Percentiles rank a stretch among this genome's conserved stretches.
Conservation (phyloP, 2,797 vertebrate species). For the Erethizon dorsatum region DNA sequence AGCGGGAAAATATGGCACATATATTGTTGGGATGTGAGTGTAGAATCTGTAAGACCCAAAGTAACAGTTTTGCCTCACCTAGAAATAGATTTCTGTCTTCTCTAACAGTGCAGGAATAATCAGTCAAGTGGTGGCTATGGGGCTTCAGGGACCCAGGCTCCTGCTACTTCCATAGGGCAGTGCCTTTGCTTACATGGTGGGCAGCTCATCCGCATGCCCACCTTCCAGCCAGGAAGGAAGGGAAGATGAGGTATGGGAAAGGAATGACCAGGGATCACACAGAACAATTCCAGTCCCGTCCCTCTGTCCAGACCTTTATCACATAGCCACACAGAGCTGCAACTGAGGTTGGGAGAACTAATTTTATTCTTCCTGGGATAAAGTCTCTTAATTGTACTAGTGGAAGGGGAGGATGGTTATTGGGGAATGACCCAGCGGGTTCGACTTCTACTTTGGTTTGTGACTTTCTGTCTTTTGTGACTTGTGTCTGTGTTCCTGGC, state of each 20-base stretch:
- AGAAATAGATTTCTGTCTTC: constrained; percentile 9
- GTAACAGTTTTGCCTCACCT: neutral
- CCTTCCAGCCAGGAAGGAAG: neutral
- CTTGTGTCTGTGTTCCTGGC: neutral
- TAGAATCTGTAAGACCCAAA: neutral
- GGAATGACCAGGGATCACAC: neutral
- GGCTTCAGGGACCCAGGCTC: neutral
- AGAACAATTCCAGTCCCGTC: neutral
- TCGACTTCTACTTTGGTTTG: neutral
- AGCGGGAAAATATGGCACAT: neutral
- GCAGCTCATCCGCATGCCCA: neutral
- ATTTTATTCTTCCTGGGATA: neutral
- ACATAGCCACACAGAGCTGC: neutral
- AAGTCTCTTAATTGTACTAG: neutral
- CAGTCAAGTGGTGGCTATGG: neutral
- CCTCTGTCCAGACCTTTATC: neutral
- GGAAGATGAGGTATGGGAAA: neutral
- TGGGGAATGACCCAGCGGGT: neutral
- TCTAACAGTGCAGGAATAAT: neutral
- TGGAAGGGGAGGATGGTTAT: neutral
- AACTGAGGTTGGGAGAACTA: neutral
- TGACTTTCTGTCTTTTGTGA: neutral
- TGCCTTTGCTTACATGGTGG: neutral
- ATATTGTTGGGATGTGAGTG: neutral
- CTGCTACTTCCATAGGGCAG: neutral